phyloP scores from a whole-genome alignment of 2,888 invertebrate genomes.

The Philereme vetulata region DNA sequence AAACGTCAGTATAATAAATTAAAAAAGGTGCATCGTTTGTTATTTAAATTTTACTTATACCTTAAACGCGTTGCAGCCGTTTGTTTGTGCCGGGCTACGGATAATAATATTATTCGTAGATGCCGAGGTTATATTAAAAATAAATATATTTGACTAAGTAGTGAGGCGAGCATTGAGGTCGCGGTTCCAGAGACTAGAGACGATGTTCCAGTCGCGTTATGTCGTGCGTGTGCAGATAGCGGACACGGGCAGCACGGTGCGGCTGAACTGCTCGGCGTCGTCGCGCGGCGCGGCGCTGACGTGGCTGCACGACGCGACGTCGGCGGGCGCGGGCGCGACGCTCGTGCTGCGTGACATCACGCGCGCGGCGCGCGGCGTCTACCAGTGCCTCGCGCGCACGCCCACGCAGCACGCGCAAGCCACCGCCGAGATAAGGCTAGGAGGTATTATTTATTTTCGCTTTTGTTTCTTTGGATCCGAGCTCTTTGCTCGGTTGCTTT shows the following conservation, averaged over 20 bases:
- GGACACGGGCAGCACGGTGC: slow-evolving; percentile 14
- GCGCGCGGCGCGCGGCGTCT: slow-evolving; percentile 91
- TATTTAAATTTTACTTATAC: too few species aligned
- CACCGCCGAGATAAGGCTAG: slow-evolving; percentile 89
- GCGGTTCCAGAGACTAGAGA: too few species aligned
- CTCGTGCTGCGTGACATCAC: slow-evolving; percentile 78
- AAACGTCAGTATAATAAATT: too few species aligned
- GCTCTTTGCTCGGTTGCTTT: too few species aligned
- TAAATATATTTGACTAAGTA: too few species aligned
- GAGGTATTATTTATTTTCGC: slow-evolving; percentile 76
- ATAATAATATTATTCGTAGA: too few species aligned
- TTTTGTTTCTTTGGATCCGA: too few species aligned
- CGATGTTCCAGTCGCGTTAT: background rate
- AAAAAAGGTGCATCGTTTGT: too few species aligned
- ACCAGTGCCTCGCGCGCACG: slow-evolving; percentile 90
- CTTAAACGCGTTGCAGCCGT: too few species aligned
- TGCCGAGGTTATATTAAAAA: too few species aligned
- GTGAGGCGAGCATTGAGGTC: too few species aligned
- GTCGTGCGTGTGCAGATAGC: slow-evolving; percentile 13
- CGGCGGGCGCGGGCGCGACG: slow-evolving; percentile 63
- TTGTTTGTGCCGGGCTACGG: too few species aligned
- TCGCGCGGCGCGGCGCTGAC: slow-evolving; percentile 84
- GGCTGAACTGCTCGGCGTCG: slow-evolving; percentile 69
- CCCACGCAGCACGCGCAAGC: slow-evolving; percentile 89
- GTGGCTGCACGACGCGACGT: slow-evolving; percentile 88